Evolutionary conservation across 2,113 vertebrate species (phyloP).

Genomic region (Boleophthalmus pectinirostris): DNA sequence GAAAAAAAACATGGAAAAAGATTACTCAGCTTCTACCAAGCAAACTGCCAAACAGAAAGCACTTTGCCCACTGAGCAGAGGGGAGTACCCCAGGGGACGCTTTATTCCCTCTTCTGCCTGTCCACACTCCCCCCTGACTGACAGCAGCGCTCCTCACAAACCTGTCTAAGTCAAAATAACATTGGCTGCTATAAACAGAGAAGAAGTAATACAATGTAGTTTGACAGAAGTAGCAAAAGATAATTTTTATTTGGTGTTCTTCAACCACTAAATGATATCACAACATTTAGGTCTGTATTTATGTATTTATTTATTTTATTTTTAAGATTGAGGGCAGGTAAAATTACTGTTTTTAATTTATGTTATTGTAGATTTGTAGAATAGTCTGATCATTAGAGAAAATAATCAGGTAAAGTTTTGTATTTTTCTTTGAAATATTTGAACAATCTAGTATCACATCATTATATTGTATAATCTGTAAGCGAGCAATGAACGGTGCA

Average conservation of each 20-base stretch:
- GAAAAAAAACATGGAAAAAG: background rate
- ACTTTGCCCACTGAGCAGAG: conserved; percentile 12
- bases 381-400: background rate
- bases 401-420: background rate
- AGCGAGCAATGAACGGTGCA: background rate
- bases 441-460: background rate
- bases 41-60: conserved; percentile 9
- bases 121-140: conserved; percentile 16
- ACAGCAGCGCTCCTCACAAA: conserved; percentile 18
- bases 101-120: conserved; percentile 33
- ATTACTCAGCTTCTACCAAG: conserved; percentile 25
- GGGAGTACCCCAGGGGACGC: conserved; percentile 14
- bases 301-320: too few relatives aligned
- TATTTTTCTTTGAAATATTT: background rate
- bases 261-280: too few relatives aligned
- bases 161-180: background rate
- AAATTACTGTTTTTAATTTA: too few relatives aligned
- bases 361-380: background rate
- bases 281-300: too few relatives aligned
- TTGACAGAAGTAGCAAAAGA: background rate
- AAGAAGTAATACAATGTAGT: background rate
- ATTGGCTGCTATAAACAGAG: background rate
- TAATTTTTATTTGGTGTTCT: too few relatives aligned
- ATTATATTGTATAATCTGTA: background rate
- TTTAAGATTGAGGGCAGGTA: too few relatives aligned